Evolutionary conservation across 1,140 invertebrate genomes (phyloP).

Genomic region (Drosophila sulfurigaster): DNA sequence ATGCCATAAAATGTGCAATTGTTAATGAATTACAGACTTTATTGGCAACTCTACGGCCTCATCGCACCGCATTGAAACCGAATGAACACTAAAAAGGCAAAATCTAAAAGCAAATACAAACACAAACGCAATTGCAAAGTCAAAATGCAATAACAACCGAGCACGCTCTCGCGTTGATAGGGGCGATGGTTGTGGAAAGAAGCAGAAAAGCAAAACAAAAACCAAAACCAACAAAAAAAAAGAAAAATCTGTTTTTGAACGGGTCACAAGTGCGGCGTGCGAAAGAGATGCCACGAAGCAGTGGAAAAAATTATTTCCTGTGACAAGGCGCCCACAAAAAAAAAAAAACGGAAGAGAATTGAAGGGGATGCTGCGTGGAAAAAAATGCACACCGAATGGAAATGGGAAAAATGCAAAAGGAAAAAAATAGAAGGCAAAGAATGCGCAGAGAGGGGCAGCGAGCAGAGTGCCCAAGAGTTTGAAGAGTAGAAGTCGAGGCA

Average conservation of each 20-base stretch:
- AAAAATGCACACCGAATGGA: constrained; percentile 78
- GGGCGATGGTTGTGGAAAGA: constrained; percentile 35
- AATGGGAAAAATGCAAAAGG: constrained; percentile 62
- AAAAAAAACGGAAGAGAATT: constrained; percentile 43
- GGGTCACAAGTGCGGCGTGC: constrained; percentile 65
- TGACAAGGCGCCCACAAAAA: constrained; percentile 62
- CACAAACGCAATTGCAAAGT: constrained; percentile 67
- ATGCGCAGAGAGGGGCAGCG: constrained; percentile 23
- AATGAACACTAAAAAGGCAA: constrained; percentile 58
- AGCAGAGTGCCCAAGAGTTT: constrained; percentile 13
- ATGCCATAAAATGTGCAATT: constrained; percentile 48
- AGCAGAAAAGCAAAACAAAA: constrained; percentile 64
- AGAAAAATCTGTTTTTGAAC: constrained; percentile 65
- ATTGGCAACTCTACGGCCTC: constrained; percentile 71
- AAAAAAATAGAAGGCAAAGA: constrained; percentile 36
- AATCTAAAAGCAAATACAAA: constrained; percentile 72
- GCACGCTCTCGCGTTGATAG: constrained; percentile 3
- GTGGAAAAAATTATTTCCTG: constrained; percentile 77
- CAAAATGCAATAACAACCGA: constrained; percentile 50
- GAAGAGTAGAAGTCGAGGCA: constrained; percentile 67
- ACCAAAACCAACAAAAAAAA: constrained; percentile 32
- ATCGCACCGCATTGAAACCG: neutral
- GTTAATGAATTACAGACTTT: constrained; percentile 68
- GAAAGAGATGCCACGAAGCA: constrained; percentile 60
- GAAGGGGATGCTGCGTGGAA: constrained; percentile 70